phyloP scores from a whole-genome alignment of 2,113 vertebrate genomes.

The Sinocyclocheilus maitianheensis region DNA sequence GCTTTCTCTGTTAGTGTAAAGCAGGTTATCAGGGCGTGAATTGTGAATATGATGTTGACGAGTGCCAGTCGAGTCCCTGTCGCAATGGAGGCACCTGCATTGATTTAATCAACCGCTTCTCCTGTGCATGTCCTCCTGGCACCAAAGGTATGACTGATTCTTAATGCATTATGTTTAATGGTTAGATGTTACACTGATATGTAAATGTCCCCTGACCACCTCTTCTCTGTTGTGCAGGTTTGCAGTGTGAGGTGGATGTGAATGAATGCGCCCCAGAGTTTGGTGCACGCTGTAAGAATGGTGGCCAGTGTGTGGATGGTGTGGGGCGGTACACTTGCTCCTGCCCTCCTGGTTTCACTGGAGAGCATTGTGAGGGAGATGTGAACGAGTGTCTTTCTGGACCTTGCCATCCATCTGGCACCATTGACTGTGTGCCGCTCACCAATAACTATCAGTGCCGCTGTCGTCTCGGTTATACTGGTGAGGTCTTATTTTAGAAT shows the following conservation, averaged over 20 bases:
- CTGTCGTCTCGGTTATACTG: slow-evolving; percentile 88
- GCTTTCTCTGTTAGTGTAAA: slow-evolving; percentile 53
- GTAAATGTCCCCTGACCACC: background rate
- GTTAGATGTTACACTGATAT: background rate
- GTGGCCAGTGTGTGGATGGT: slow-evolving; percentile 87
- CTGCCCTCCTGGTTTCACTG: slow-evolving; percentile 86
- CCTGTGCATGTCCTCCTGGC: slow-evolving; percentile 88
- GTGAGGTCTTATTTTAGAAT: slow-evolving; percentile 66
- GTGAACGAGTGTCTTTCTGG: slow-evolving; percentile 89
- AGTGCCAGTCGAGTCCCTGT: slow-evolving; percentile 76
- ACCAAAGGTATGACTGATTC: slow-evolving; percentile 78
- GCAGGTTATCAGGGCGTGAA: slow-evolving; percentile 82
- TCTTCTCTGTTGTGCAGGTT: slow-evolving; percentile 69
- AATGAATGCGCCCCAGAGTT: slow-evolving; percentile 82
- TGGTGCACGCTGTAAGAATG: slow-evolving; percentile 82
- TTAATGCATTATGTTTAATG: background rate
- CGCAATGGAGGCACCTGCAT: slow-evolving; percentile 89
- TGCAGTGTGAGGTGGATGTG: slow-evolving; percentile 83
- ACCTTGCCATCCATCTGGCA: slow-evolving; percentile 84
- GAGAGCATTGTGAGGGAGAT: slow-evolving; percentile 90
- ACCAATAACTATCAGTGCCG: slow-evolving; percentile 85
- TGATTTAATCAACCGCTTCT: slow-evolving; percentile 88
- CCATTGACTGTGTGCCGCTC: slow-evolving; percentile 88
- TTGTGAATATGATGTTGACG: slow-evolving; percentile 77
- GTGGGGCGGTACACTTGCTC: slow-evolving; percentile 85